Percentiles rank a stretch among this genome's conserved stretches.
Evolutionary conservation across 2,113 vertebrate species (phyloP).

Genomic region (Lagenorhynchus albirostris): DNA sequence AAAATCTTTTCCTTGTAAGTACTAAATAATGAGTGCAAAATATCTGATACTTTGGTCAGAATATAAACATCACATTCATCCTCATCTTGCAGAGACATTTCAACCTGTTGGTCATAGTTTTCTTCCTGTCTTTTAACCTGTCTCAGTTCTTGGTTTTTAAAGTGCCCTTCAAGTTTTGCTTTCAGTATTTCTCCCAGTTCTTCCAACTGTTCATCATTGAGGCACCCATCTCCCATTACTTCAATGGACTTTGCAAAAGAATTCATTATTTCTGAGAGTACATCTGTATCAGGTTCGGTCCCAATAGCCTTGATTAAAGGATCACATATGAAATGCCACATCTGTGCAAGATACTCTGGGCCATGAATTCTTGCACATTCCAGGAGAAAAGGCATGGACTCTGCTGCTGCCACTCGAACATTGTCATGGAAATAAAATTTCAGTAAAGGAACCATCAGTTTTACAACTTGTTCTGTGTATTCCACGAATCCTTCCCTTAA

Average conservation of each 20-base stretch:
- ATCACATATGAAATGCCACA: slow-evolving; percentile 99
- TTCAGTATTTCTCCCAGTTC: slow-evolving; percentile 96
- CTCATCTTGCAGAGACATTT: slow-evolving; percentile 97
- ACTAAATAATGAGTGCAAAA: slow-evolving; percentile 98
- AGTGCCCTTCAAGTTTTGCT: slow-evolving; percentile 97
- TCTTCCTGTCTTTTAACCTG: slow-evolving; percentile 99
- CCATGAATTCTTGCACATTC: slow-evolving; percentile 94
- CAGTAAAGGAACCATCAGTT: slow-evolving; percentile 97
- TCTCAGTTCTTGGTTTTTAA: slow-evolving; percentile 98
- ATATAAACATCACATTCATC: slow-evolving; percentile 99
- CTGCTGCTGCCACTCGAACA: slow-evolving; percentile 96
- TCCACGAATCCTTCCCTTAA: slow-evolving; percentile 97
- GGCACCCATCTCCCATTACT: slow-evolving; percentile 97
- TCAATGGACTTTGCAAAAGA: slow-evolving; percentile 98
- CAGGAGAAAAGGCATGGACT: slow-evolving; percentile 96
- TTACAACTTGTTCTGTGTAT: slow-evolving; percentile 98
- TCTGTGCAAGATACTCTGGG: slow-evolving; percentile 95
- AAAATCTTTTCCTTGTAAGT: slow-evolving; percentile 97
- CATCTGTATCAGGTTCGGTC: slow-evolving; percentile 97
- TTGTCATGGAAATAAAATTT: slow-evolving; percentile 99
- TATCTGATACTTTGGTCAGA: slow-evolving; percentile 98
- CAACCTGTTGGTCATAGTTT: slow-evolving; percentile 98
- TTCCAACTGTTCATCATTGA: slow-evolving; percentile 97
- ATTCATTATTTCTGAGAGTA: slow-evolving; percentile 99
- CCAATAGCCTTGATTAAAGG: slow-evolving; percentile 98